Base-by-base conservation (phyloP, 2,113 vertebrate genomes). In the Pedetes capensis region DNA sequence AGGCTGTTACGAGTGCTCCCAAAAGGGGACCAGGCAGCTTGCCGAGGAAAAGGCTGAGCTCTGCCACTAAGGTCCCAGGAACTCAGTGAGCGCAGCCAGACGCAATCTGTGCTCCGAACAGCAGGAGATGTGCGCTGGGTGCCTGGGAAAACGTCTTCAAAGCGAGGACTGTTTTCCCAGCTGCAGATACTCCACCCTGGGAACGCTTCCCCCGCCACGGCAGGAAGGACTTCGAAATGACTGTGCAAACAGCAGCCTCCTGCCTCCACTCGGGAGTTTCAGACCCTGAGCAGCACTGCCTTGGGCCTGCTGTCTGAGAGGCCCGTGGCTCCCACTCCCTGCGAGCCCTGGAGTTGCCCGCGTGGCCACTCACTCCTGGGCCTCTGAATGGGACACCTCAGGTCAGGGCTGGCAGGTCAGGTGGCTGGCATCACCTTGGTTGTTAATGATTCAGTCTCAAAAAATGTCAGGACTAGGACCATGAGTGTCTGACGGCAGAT, bases 81-180 rank as follows among this genome's bases (percentile, higher is more conserved):
- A 97, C 87, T 64, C 0, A 44, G 83, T 32, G 16, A 80, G 88
- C 57, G 39, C 72, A 22, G 32, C 39, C 59, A 83, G 96, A 97
- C 75, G 55, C 96, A 98, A 97, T 98, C 98, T 98, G 98, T 96
- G 92, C 96, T 97, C 93, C 92, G 95, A 97, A 95, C 98, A 98
- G 98, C 98, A 78, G 98, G 98, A 97, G 98, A 97, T 44, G 29
- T 91, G 94, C 98, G 97, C 95, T 92, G 92, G 96, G 98, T 8
- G 98, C 98, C 98, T 98, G 98, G 98, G 98, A 98, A 98, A 98
- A 97, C 85, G 96, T 98, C 98, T 98, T 98, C 98, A 98, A 98
- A 99, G 98, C 98, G 93, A 96, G 92, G 94, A 97, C 98, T 99
- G 98, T 99, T 99, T 99, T 98, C 97, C 97, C 98, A 98, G 98